Percentiles rank a stretch among this genome's conserved stretches.
phyloP scores from a whole-genome alignment of 1,140 invertebrate genomes.

The Frieseomelitta varia region DNA sequence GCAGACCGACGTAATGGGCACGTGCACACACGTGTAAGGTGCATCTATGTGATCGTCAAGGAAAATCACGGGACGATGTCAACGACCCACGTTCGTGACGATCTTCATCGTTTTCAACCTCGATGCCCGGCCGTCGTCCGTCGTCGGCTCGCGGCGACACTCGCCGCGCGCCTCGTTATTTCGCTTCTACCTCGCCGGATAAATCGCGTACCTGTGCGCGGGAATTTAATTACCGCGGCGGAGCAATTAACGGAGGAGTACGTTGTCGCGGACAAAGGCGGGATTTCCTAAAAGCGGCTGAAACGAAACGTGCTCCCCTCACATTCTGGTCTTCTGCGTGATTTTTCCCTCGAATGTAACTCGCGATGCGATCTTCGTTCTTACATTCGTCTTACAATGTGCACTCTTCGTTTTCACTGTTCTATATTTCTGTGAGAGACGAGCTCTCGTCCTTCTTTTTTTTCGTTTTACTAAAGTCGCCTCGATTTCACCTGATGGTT shows the following conservation, averaged over 20 bases:
- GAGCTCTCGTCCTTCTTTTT: no score
- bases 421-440: no score
- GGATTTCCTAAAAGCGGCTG: no score
- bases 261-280: not conserved
- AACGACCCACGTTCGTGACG: constrained; percentile 58
- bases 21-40: constrained; percentile 70
- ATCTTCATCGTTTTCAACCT: constrained; percentile 57
- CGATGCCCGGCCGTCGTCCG: constrained; percentile 41
- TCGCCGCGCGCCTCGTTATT: constrained; percentile 38
- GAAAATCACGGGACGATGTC: constrained; percentile 78
- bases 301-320: no score
- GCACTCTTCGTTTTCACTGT: no score
- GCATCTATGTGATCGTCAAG: constrained; percentile 72
- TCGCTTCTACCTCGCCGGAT: not conserved
- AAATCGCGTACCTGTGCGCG: not conserved
- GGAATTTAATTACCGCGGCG: constrained; percentile 6
- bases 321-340: no score
- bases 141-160: constrained; percentile 18
- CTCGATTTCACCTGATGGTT: no score
- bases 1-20: constrained; percentile 61
- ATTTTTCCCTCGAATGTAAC: no score
- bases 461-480: no score
- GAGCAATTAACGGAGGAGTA: no score
- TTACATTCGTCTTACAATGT: no score
- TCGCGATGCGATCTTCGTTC: no score